Evolutionary conservation across 2,888 invertebrate species (phyloP).

Genomic region (Coecobrya sp.): DNA sequence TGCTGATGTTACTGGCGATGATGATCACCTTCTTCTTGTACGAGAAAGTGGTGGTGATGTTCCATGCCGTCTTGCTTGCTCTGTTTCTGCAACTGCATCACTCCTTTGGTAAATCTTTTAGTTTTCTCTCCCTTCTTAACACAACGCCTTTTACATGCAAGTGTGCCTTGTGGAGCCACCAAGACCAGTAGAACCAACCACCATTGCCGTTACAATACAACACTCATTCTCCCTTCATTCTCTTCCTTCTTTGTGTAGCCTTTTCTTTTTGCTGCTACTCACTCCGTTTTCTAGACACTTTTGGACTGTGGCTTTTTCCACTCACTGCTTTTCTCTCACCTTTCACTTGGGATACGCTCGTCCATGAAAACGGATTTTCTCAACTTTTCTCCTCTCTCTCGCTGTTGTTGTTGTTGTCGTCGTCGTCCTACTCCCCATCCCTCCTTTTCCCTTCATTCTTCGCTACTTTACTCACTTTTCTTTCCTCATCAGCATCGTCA

Average conservation of each 20-base stretch:
- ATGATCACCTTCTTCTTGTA: constrained; percentile 16
- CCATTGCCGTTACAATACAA: not conserved
- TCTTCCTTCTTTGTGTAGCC: constrained; percentile 31
- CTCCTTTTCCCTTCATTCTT: constrained; percentile 60
- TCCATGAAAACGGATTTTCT: constrained; percentile 79
- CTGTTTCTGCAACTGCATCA: not conserved
- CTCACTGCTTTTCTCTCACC: constrained; percentile 79
- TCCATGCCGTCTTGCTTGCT: constrained; percentile 31
- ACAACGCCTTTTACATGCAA: not conserved
- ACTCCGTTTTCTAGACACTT: constrained; percentile 48
- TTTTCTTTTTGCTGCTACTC: constrained; percentile 35
- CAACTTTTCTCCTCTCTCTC: constrained; percentile 55
- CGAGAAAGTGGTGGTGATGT: not conserved
- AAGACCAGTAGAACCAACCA: constrained; percentile 43
- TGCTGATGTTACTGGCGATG: constrained; percentile 33
- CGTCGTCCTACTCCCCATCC: constrained; percentile 45
- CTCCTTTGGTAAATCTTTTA: constrained; percentile 18
- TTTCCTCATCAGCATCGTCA: constrained; percentile 64
- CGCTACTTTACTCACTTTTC: constrained; percentile 71
- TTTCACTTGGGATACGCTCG: constrained; percentile 76
- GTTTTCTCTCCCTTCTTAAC: not conserved
- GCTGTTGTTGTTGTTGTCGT: constrained; percentile 28
- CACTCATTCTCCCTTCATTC: constrained; percentile 34
- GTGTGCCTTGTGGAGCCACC: constrained; percentile 23
- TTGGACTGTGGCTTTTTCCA: constrained; percentile 80